Base-by-base conservation (phyloP, 2,113 vertebrate genomes). In the Pachycephala philippinensis region DNA sequence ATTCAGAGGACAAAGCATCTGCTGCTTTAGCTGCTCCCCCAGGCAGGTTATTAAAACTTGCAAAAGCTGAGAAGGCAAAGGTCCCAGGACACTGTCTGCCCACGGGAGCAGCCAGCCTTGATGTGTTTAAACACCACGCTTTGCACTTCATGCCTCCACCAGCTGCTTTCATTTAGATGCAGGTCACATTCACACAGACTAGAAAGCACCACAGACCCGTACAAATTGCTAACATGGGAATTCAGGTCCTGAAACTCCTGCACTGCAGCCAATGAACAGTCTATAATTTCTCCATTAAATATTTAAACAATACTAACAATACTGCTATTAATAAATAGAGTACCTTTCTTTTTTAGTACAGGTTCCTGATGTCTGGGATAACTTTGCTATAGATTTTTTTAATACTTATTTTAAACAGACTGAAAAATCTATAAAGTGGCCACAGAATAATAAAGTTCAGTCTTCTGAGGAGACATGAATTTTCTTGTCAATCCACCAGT, bases 141-240 rank as follows among this genome's bases (percentile, higher is more conserved):
- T 44, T 70, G 47, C 78, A 64, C 87, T 85, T 15, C 37, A 1
- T 66, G 84, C 82, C 79, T 90, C 61, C 91, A 90, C 15, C 95
- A 96, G 94, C 91, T 91, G 94, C 94, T 89, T 76, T 77, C 93
- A 81, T 93, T 95, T 81, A 94, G 50, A 97, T 90, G 94, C 95
- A 83, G 69, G 65, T 91, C 96, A 95, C 90, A 83, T 77, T 53
- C 80, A 53, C 94, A 90, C 90, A 66, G 81, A 75, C 80, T 49
- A 89, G 95, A 96, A 95, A 95, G 95, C 93, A 95, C 84, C 91
- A 82, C 95, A 93, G 72, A 74, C 92, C 77, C 21, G 3, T 44
- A 96, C 91, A 94, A 95, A 97, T 87, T 81, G 93, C 94, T 82
- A 94, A 91, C 94, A 66, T 57, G 91, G 95, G 91, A 95, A 90